Evolutionary conservation across 2,797 vertebrate species (phyloP).

Genomic region (Crocidura indochinensis): DNA sequence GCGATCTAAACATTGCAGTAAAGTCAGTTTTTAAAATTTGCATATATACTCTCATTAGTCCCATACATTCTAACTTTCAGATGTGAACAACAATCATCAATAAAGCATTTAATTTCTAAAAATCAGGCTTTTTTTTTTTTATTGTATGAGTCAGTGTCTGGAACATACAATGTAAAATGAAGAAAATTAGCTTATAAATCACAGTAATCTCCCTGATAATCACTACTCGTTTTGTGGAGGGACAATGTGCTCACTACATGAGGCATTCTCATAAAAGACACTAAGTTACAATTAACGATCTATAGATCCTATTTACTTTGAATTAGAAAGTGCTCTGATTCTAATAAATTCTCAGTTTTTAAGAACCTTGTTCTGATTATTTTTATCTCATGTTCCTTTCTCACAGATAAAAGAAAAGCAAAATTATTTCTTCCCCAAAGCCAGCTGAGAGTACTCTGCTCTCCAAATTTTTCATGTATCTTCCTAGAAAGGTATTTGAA

Average conservation of each 20-base stretch:
- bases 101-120: slow-evolving; percentile 79
- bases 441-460: slow-evolving; percentile 67
- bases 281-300: slow-evolving; percentile 83
- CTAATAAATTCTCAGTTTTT: slow-evolving; percentile 84
- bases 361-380: slow-evolving; percentile 82
- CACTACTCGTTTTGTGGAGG: slow-evolving; percentile 84
- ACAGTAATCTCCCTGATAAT: slow-evolving; percentile 90
- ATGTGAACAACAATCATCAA: slow-evolving; percentile 77
- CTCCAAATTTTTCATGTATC: slow-evolving; percentile 58
- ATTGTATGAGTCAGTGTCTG: slow-evolving; percentile 84
- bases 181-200: slow-evolving; percentile 90
- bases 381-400: slow-evolving; percentile 79
- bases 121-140: slow-evolving; percentile 80
- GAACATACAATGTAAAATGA: slow-evolving; percentile 81
- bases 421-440: slow-evolving; percentile 70
- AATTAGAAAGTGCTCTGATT: slow-evolving; percentile 82
- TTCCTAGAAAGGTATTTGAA: slow-evolving; percentile 66
- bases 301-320: slow-evolving; percentile 86
- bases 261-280: slow-evolving; percentile 83
- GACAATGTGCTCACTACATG: slow-evolving; percentile 83
- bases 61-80: slow-evolving; percentile 68
- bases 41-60: slow-evolving; percentile 52
- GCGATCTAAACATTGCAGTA: slow-evolving; percentile 53
- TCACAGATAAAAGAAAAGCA: slow-evolving; percentile 76
- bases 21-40: slow-evolving; percentile 63